Evolutionary conservation across 2,113 vertebrate genomes (phyloP), one percentile per base, ranked within the genome.

Genomic region (Gracilinanus agilis): DNA sequence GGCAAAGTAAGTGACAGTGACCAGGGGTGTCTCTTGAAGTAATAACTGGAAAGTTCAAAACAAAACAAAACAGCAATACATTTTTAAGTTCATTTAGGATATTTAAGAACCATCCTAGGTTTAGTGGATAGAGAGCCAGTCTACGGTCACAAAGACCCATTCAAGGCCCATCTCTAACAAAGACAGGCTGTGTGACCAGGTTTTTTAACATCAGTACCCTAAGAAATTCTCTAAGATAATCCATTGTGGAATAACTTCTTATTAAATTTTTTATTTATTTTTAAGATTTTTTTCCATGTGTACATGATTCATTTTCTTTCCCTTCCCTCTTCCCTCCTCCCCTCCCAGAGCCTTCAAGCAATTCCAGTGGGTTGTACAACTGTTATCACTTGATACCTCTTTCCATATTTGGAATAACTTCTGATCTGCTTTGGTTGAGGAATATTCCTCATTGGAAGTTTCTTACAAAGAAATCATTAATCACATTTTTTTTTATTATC

Each of bases 1-100:
- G 99, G 99, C 97, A 99, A 99, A 98, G 99, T 99, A 98, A 97
- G 96, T 6, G 44, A 7, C 24, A 23, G 44, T 55, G 0, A 12
- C 13, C 29, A 0, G 0, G 25, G 53, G 10, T 5, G 12, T 16
- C 25, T 58, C 54, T 27, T 40, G 16, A 23, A 2, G 21, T 3
- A 25, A 44, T 23, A 83, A 83, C 19, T 83, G 40, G n/a, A 83
- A 83, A 83, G 7, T 75, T 75, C 19, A n/a, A n/a, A 16, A n/a
- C 2, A 23, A 4, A 55, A 49, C 49, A 49, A n/a, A n/a, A 75
- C 12, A 83, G 6, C 16, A 83, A 16, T 16, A 8, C 7, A 40
- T 40, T 16, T 23, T 67, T 40, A 83, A 83, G 34, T 83, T 83
- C n/a, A 83, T 40, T 83, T 40, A 23, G 67, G 67, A 40, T 5